Base-by-base conservation (phyloP, 2,797 vertebrate genomes). In the Cynopterus sphinx region DNA sequence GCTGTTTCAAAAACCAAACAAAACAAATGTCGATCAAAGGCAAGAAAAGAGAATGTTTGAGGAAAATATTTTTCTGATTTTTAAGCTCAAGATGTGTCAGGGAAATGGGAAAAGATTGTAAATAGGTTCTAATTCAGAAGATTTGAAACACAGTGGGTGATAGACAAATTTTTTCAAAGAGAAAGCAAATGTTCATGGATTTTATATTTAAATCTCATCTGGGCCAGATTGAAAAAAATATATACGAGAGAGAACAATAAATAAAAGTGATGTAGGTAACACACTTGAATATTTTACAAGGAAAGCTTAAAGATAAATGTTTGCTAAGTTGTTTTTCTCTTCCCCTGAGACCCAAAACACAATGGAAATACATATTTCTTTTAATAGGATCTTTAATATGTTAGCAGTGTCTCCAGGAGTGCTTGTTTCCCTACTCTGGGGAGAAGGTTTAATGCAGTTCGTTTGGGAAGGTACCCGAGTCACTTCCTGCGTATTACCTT, bases 201-300 rank as follows among this genome's bases (percentile, higher is more conserved):
- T 84, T 90, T 85, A 59, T 65, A 82, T 95, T 96, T 70, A 68
- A 53, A 75, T 74, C 31, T n/a, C 63, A 82, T 57, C 65, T 75
- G 49, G 46, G 10, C 57, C 74, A 79, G 88, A 89, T 89, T 63
- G 31, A 12, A 59, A 55, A 71, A 94, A 53, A 41, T 85, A 61
- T 55, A 11, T 57, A n/a, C 55, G 49, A 87, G 53, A 12, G 19
- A 89, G 55, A 93, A 78, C 33, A 94, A 92, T 71, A 28, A 88
- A 73, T 31, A n/a, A 92, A 83, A 91, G 22, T 39, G 68, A 92
- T 81, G 46, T 26, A 36, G 41, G 26, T 65, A 95, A 79, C 39
- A 46, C 51, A 9, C 90, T 90, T 95, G 57, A 92, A 63, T 94
- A 63, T 96, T 90, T 93, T 55, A 92, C 24, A 82, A 94, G 24